A percentile compares a stretch with the other conserved stretches of the same genome.
Evolutionary conservation across 2,888 invertebrate species (phyloP).

Genomic region (Dyspetes luteomarginatus): DNA sequence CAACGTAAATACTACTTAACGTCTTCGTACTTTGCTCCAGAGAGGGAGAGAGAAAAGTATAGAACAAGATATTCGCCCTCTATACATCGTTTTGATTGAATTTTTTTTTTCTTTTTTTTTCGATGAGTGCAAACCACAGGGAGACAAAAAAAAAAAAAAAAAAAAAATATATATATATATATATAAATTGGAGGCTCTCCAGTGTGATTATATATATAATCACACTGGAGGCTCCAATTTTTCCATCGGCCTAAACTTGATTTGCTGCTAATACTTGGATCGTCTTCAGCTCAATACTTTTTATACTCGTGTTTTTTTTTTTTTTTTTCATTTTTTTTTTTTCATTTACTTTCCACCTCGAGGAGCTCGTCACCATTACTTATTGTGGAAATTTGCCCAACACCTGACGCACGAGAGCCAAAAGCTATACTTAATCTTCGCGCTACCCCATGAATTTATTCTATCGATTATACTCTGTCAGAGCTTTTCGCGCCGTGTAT

Average conservation of each 20-base stretch:
- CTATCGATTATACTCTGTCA: constrained; percentile 46
- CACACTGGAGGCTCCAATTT: not conserved
- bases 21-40: constrained; percentile 2
- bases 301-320: not conserved
- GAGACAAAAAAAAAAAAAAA: no score
- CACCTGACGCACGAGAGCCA: constrained; percentile 52
- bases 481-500: constrained; percentile 6
- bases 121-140: no score
- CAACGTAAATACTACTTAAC: constrained; percentile 48
- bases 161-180: not conserved
- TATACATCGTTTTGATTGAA: not conserved
- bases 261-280: constrained; percentile 30
- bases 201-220: not conserved
- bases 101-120: not conserved
- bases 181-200: not conserved
- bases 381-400: constrained; percentile 47
- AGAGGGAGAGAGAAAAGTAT: not conserved
- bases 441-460: constrained; percentile 55
- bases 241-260: not conserved
- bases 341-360: not conserved
- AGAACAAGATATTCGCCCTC: constrained; percentile 6
- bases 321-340: not conserved
- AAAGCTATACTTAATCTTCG: constrained; percentile 45
- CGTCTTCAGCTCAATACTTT: not conserved
- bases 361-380: constrained; percentile 23